Evolutionary conservation across 2,113 vertebrate genomes (phyloP).

Genomic region (Boleophthalmus pectinirostris): DNA sequence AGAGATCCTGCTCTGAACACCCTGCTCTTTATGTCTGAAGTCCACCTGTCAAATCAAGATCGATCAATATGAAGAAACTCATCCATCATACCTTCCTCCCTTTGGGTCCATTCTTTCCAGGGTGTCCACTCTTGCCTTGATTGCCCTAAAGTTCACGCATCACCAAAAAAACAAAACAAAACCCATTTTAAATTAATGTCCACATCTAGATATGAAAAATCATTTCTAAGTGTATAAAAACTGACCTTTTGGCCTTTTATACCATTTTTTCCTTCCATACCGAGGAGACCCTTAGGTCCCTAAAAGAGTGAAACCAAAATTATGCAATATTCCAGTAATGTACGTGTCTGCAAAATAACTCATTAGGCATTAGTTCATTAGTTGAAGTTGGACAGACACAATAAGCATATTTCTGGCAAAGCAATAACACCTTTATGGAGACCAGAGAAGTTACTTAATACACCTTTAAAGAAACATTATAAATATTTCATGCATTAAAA

Average conservation of each 20-base stretch:
- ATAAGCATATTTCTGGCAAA: neutral
- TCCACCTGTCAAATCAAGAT: too few relatives aligned
- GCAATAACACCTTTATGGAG: too few relatives aligned
- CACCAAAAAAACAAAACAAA: neutral
- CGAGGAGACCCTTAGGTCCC: conserved; percentile 72
- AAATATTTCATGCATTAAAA: too few relatives aligned
- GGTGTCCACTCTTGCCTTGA: conserved; percentile 61
- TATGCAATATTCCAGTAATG: neutral
- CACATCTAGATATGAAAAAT: neutral
- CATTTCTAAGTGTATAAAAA: neutral
- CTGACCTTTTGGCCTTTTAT: conserved; percentile 81
- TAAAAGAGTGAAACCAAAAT: conserved; percentile 28
- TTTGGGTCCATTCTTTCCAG: conserved; percentile 66
- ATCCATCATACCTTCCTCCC: too few relatives aligned
- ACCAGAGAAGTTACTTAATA: too few relatives aligned
- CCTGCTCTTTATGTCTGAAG: too few relatives aligned
- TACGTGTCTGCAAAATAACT: too few relatives aligned
- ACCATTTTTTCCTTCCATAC: conserved; percentile 70
- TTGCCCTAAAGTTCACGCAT: conserved; percentile 66
- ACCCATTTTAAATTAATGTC: neutral
- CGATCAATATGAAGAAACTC: too few relatives aligned
- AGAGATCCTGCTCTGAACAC: too few relatives aligned
- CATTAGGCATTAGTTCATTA: too few relatives aligned
- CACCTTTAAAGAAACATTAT: too few relatives aligned
- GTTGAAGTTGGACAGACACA: too few relatives aligned